phyloP scores from a whole-genome alignment of 2,113 vertebrate genomes.

The Notarius quadriscutis region DNA sequence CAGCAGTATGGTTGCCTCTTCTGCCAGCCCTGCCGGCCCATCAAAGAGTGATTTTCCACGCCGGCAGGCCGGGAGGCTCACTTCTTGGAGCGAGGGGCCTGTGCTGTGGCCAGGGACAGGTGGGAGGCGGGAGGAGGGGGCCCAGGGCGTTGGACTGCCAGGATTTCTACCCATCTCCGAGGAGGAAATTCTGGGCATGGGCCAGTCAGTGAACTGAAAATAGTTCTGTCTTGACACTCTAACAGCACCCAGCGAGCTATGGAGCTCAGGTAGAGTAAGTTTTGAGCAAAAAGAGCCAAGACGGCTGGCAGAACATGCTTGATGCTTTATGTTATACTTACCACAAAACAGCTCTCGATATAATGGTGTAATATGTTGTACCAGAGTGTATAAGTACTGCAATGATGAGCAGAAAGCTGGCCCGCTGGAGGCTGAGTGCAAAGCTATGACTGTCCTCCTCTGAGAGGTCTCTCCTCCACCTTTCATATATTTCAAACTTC shows the following conservation, averaged over 20 bases:
- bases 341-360: neutral
- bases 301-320: neutral
- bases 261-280: constrained; percentile 32
- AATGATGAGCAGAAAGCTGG: constrained; percentile 8
- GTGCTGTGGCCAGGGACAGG: constrained; percentile 71
- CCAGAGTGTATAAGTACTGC: neutral
- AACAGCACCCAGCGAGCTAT: constrained; percentile 27
- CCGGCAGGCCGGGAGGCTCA: constrained; percentile 70
- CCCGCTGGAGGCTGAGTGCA: constrained; percentile 42
- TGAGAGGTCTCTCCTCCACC: constrained; percentile 56
- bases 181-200: constrained; percentile 58
- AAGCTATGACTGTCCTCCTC: constrained; percentile 53
- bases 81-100: constrained; percentile 52
- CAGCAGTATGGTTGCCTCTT: constrained; percentile 41
- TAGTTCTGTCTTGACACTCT: constrained; percentile 64
- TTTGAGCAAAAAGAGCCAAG: constrained; percentile 2
- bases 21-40: constrained; percentile 68
- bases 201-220: constrained; percentile 74
- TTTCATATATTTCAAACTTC: constrained; percentile 73
- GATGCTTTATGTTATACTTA: constrained; percentile 1
- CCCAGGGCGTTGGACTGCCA: constrained; percentile 58
- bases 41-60: constrained; percentile 79
- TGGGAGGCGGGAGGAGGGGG: constrained; percentile 64
- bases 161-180: constrained; percentile 61
- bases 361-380: constrained; percentile 7